Conservation (phyloP, 2,888 invertebrate genomes). For the Lycophotia porphyrea region DNA sequence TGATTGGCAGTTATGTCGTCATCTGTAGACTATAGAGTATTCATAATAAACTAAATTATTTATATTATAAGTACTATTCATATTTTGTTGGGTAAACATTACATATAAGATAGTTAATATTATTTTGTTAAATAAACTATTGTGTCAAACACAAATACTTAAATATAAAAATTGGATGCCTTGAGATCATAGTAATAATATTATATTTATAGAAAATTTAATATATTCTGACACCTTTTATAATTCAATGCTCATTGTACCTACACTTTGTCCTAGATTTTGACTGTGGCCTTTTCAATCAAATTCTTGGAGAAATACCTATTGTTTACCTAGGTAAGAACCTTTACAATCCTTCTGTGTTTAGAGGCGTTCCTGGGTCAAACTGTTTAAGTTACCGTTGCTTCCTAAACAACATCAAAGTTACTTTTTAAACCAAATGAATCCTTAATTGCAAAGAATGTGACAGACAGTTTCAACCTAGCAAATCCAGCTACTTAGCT, state of each 20-base stretch:
- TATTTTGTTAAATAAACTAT: neutral
- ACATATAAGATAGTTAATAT: neutral
- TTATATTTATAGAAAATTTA: neutral
- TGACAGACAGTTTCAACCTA: neutral
- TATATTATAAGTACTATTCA: neutral
- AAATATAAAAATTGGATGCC: neutral
- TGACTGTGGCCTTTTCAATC: neutral
- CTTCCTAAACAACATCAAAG: neutral
- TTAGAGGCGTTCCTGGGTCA: neutral
- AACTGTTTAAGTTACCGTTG: neutral
- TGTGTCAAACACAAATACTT: conserved; percentile 32
- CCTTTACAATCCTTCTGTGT: neutral
- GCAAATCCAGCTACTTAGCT: too few species aligned
- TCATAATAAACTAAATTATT: neutral
- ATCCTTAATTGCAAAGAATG: neutral
- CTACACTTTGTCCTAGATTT: neutral
- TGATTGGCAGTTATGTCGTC: neutral
- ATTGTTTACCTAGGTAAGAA: neutral
- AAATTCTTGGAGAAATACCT: neutral
- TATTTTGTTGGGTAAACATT: conserved; percentile 24
- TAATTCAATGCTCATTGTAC: neutral
- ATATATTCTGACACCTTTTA: conserved; percentile 17
- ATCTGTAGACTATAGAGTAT: neutral
- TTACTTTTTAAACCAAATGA: neutral
- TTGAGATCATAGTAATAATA: conserved; percentile 1